phyloP scores from a whole-genome alignment of 1,140 invertebrate species.

The Pteromalus puparum region DNA sequence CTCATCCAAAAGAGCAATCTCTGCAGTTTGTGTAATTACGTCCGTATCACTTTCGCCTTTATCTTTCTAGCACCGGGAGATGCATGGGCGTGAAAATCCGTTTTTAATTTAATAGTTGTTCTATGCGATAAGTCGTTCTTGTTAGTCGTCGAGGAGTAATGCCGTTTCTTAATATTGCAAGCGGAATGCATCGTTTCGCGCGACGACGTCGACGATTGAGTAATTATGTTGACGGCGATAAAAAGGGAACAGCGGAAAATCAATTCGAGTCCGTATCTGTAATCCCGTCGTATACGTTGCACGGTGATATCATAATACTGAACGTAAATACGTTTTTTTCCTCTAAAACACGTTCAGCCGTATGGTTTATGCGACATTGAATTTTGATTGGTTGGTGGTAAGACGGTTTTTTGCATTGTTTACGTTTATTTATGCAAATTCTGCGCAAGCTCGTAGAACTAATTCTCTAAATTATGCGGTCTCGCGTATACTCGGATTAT shows the following conservation, averaged over 20 bases:
- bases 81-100: not conserved
- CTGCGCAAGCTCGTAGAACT: no score
- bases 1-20: not conserved
- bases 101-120: not conserved
- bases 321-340: not conserved
- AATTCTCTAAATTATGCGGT: no score
- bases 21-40: not conserved
- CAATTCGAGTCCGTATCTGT: not conserved
- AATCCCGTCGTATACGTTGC: not conserved
- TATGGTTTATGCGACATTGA: not conserved
- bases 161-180: conserved; percentile 38
- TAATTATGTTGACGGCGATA: conserved; percentile 3
- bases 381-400: not conserved
- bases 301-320: not conserved
- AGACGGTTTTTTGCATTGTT: no score
- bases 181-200: conserved; percentile 23
- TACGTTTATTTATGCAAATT: not conserved
- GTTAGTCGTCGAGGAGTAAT: conserved; percentile 8
- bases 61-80: not conserved
- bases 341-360: not conserved
- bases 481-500: no score
- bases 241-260: conserved; percentile 21
- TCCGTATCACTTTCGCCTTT: not conserved
- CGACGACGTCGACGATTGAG: conserved; percentile 15
- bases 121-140: not conserved